phyloP scores from a whole-genome alignment of 2,888 invertebrate genomes.

The Eupithecia insigniata region DNA sequence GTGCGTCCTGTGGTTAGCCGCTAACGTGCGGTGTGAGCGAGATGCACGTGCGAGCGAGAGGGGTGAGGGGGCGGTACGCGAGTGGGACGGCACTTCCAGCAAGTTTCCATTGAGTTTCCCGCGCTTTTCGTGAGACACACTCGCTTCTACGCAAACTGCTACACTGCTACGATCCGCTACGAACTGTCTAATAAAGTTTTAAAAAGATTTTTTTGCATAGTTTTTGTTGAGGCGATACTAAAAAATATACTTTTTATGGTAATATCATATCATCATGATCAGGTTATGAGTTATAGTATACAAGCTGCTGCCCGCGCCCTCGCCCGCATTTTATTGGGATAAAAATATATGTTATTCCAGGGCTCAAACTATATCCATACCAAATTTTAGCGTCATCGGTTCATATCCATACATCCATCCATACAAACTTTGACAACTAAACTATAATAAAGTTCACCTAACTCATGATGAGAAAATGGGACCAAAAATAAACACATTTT shows the following conservation, averaged over 20 bases:
- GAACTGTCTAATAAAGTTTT: background rate
- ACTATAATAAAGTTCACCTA: background rate
- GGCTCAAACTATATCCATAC: no score
- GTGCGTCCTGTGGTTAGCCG: slow-evolving; percentile 71
- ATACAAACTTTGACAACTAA: no score
- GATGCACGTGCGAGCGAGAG: slow-evolving; percentile 54
- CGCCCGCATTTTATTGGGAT: no score
- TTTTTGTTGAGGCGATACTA: background rate
- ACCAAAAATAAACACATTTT: background rate
- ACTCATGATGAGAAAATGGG: background rate
- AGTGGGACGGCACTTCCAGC: slow-evolving; percentile 67
- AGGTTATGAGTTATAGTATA: no score
- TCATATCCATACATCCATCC: no score
- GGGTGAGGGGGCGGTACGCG: slow-evolving; percentile 61
- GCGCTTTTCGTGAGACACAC: slow-evolving; percentile 64
- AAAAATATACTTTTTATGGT: no score
- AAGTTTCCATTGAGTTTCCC: slow-evolving; percentile 74
- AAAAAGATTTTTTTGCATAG: background rate
- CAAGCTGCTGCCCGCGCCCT: no score
- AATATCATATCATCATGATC: no score
- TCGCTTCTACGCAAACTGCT: slow-evolving; percentile 25
- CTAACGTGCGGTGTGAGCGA: slow-evolving; percentile 66
- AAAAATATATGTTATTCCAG: no score
- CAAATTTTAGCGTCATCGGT: no score
- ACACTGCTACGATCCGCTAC: slow-evolving; percentile 2